Evolutionary conservation across 2,113 vertebrate genomes (phyloP), one percentile per base, ranked within the genome.

Genomic region (Fregetta grallaria): DNA sequence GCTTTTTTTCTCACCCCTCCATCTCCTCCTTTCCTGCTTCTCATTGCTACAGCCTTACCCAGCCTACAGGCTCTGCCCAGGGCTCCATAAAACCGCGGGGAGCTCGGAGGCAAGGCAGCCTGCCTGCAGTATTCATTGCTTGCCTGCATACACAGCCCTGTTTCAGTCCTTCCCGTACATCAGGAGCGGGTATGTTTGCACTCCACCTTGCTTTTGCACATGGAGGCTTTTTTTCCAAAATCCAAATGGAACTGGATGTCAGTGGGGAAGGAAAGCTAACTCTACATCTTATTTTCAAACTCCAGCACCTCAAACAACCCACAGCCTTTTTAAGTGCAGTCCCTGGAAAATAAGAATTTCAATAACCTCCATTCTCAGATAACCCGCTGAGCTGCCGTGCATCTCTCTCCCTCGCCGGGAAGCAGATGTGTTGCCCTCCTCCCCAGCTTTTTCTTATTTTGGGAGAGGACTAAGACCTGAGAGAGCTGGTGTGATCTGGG

Each of bases 331-430:
- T 50, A 91, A 92, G 87, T 61, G 73, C 44, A 81, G 30, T 78
- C 34, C 58, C 73, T 65, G 63, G 78, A 92, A 97, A 93, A 91
- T 49, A 93, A 61, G 81, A 88, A 93, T 96, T 95, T 94, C 87
- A 87, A 85, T 73, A 87, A 82, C 84, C 47, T 88, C 62, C 80
- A 1, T 90, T 95, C 81, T 63, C 36, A 68, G 80, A 36, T 44
- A 88, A 79, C 77, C 87, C 6, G 9, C 95, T 75, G 94, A 89
- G 89, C 80, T 56, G 80, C 65, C 7, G 1, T 8, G 3, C 73
- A 50, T 65, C 73, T 75, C 53, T 13, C 67, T 87, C 19, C 66
- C 87, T 87, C 13, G 4, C 53, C 0, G 3, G 74, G 73, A 91
- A 88, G 84, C 42, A 72, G 56, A 84, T 26, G 49, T 3, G 3